Percentiles rank a stretch among this genome's conserved stretches.
Conservation (phyloP, 2,888 invertebrate genomes). For the Atrina japonica region DNA sequence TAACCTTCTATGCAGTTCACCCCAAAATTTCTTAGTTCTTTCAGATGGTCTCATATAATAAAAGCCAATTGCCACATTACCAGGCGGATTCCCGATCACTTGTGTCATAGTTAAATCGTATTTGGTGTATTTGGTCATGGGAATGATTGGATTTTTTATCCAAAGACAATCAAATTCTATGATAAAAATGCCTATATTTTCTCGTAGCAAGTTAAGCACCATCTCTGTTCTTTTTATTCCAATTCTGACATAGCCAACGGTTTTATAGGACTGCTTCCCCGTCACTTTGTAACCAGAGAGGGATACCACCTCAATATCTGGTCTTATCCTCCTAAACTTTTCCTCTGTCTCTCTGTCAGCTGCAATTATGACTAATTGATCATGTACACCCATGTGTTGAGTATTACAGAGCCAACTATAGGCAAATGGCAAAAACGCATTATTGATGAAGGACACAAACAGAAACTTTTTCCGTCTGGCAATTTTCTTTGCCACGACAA, state of each 20-base stretch:
- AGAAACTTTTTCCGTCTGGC: neutral
- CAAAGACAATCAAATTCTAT: conserved; percentile 68
- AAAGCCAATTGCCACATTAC: conserved; percentile 46
- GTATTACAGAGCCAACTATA: conserved; percentile 51
- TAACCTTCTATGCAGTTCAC: conserved; percentile 55
- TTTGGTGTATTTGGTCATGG: conserved; percentile 20
- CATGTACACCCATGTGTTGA: conserved; percentile 39
- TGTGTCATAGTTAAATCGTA: conserved; percentile 11
- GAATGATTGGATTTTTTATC: conserved; percentile 58
- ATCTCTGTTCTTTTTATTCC: conserved; percentile 60
- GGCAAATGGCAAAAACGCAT: conserved; percentile 44
- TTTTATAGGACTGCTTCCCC: conserved; percentile 59
- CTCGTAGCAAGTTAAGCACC: conserved; percentile 48
- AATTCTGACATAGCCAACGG: conserved; percentile 61
- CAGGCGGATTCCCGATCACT: neutral
- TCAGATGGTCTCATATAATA: conserved; percentile 55
- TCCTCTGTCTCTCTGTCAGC: conserved; percentile 53
- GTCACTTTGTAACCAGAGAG: conserved; percentile 35
- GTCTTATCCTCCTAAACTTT: conserved; percentile 54
- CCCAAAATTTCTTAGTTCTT: conserved; percentile 55
- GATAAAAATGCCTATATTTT: conserved; percentile 57
- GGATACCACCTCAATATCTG: conserved; percentile 53
- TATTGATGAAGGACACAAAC: conserved; percentile 31
- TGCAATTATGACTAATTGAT: conserved; percentile 55
- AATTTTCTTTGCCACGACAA: neutral